Base-by-base conservation (phyloP, 2,797 vertebrate genomes). In the Rhinophrynus dorsalis region DNA sequence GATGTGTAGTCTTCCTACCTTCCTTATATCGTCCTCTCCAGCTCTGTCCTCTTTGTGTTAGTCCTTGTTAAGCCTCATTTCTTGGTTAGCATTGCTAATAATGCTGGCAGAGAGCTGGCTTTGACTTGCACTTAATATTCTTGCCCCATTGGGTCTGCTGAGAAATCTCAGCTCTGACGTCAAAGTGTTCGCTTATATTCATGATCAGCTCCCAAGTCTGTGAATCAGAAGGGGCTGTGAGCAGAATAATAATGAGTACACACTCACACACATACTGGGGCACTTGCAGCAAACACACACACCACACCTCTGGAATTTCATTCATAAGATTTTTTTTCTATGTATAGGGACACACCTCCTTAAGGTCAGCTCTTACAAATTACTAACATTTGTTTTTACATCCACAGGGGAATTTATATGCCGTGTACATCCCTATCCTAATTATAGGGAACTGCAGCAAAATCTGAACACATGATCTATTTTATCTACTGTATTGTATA, bases 111-210 rank as follows among this genome's bases (percentile, higher is more conserved):
- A 64, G 42, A 78, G 77, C 81, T 83, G 82, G 84, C 87, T 85
- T 85, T 88, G 86, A 70, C 83, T 81, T 23, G 83, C 82, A 73
- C 83, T 88, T 88, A 83, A 86, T 92, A 87, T 90, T 82, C 89
- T 75, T 82, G 79, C 86, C 83, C 88, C 82, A 91, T 90, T 92
- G 92, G 92, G 82, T 87, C 87, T 82, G 85, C 87, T 78, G 85
- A 89, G 90, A 90, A 84, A 89, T 92, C 90, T 92, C 90, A 81
- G 80, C 76, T 85, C 89, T 96, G 94, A 95, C 93, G 93, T 95
- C 92, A 95, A 85, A 90, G 88, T 88, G 88, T 89, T 91, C 89
- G 84, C 90, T 91, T 79, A 85, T 88, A 86, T 90, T 93, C 92
- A 90, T 89, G 91, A 80, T 77, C 72, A 33, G 69, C 64, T 82